A percentile compares a stretch with the other conserved stretches of the same genome.
These are phyloP conservation scores for Meganola albula DNA, from an alignment of 2,888 invertebrate species.

Conservation along the genomic window DNA sequence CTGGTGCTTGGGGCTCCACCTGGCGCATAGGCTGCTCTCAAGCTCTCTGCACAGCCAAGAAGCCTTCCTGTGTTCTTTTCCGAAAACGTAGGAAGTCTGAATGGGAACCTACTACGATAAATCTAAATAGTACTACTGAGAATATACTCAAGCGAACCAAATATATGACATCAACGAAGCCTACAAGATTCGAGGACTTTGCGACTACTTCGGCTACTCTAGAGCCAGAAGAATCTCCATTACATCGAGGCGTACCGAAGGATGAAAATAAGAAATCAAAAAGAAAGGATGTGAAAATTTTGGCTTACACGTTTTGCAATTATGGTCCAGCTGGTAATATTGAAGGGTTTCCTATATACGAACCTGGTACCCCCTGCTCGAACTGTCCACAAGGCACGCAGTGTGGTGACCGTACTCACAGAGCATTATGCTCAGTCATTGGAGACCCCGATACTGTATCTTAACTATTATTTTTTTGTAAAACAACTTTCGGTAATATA, in stretches of 20 bases:
- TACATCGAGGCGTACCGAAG: slow-evolving; percentile 46
- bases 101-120: background rate
- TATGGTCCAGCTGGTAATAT: slow-evolving; percentile 71
- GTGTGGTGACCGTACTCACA: slow-evolving; percentile 58
- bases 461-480: background rate
- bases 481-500: too few species aligned
- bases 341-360: slow-evolving; percentile 66
- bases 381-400: slow-evolving; percentile 63
- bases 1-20: slow-evolving; percentile 67
- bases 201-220: slow-evolving; percentile 26
- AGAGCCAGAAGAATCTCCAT: slow-evolving; percentile 40
- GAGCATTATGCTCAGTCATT: slow-evolving; percentile 51
- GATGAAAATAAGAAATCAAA: slow-evolving; percentile 23
- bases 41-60: slow-evolving; percentile 56
- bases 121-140: slow-evolving; percentile 15
- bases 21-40: slow-evolving; percentile 69
- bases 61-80: slow-evolving; percentile 50
- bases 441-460: slow-evolving; percentile 50
- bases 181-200: slow-evolving; percentile 42
- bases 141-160: slow-evolving; percentile 53
- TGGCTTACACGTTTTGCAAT: slow-evolving; percentile 67
- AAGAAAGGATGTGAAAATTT: slow-evolving; percentile 45
- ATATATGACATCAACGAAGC: slow-evolving; percentile 39
- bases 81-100: slow-evolving; percentile 41
- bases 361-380: slow-evolving; percentile 51